Evolutionary conservation across 2,113 vertebrate genomes (phyloP), one percentile per base, ranked within the genome.

Genomic region (Microtus oregoni): DNA sequence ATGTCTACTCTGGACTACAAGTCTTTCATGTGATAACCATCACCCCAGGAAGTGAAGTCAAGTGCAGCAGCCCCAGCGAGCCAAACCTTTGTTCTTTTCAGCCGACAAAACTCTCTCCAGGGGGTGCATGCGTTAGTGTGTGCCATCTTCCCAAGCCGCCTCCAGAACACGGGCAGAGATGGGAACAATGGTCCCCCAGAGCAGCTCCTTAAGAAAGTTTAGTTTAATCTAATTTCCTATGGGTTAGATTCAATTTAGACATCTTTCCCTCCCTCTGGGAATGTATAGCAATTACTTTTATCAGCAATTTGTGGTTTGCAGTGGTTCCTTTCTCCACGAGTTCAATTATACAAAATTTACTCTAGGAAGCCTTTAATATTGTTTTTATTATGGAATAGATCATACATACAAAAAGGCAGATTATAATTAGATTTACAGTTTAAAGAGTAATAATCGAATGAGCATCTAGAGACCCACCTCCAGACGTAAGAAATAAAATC

Each of bases 41-140:
- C 98, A 98, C 98, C 98, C 97, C 98, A 99, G 98, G 98, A 99
- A 99, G 97, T 98, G 98, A 99, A 98, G 98, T 98, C 98, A 97
- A 98, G 98, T 98, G 98, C 98, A 98, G 98, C 98, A 98, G 98
- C 98, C 98, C 94, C 97, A 96, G 97, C 58, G 76, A 98, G 98
- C 97, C 98, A 97, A 95, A 87, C 96, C 98, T 98, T 98, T 98
- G 98, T 98, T 98, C 98, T 98, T 95, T 97, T 94, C 97, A 98
- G 98, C 82, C 98, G 97, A 93, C 96, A 97, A 83, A 88, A 96
- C 95, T 97, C 97, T 97, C 94, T 96, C 97, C 94, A 93, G 97
- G 68, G 95, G 1, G 86, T 55, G 94, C 92, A 75, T 68, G 67
- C 92, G 81, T 93, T n/a, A 82, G 91, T 70, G 12, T 96, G 3